Conservation (phyloP, 2,797 vertebrate species). For the Manis pentadactyla region DNA sequence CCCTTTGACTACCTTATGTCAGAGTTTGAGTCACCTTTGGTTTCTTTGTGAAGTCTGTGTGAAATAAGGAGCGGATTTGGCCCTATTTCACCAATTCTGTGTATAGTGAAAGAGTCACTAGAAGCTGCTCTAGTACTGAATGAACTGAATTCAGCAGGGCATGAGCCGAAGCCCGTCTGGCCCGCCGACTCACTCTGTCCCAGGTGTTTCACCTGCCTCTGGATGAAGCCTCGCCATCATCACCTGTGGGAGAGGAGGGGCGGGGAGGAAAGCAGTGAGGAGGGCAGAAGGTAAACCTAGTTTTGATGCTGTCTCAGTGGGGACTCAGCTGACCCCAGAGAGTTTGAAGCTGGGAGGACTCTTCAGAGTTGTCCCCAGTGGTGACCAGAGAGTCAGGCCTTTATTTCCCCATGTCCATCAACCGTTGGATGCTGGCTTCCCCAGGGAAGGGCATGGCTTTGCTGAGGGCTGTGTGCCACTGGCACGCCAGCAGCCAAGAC, state of each 20-base stretch:
- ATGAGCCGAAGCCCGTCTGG: not conserved
- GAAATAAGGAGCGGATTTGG: not conserved
- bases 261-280: rapidly evolving
- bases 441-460: not conserved
- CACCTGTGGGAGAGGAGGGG: too few species aligned
- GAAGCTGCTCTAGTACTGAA: not conserved
- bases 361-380: not conserved
- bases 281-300: not conserved
- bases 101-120: not conserved
- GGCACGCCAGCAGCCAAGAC: not conserved
- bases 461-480: not conserved
- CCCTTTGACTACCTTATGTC: not conserved
- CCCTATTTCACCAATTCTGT: not conserved
- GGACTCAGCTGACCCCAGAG: not conserved
- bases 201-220: not conserved
- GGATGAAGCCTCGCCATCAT: not conserved
- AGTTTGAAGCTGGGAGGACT: not conserved
- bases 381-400: not conserved
- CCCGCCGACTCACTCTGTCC: not conserved
- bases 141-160: not conserved
- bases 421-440: not conserved
- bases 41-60: not conserved
- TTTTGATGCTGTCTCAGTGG: not conserved
- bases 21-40: not conserved
- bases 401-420: not conserved